Conservation (phyloP, 2,888 invertebrate genomes). For the Coelopa pilipes region DNA sequence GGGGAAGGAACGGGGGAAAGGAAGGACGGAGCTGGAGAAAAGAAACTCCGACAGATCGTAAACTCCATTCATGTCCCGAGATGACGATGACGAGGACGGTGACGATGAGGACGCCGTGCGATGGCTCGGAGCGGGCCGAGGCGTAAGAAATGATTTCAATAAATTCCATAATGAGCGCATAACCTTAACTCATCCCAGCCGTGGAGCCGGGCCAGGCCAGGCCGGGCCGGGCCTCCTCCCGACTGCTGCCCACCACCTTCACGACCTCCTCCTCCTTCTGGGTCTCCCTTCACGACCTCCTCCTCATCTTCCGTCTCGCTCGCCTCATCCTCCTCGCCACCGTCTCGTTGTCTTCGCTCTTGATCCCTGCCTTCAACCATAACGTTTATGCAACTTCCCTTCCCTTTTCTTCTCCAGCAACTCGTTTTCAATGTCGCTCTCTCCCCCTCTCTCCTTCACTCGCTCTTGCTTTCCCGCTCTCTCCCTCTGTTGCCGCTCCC, state of each 20-base stretch:
- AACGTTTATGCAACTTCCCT: slow-evolving; percentile 10
- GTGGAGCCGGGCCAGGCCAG: background rate
- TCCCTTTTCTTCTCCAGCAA: background rate
- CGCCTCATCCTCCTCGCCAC: background rate
- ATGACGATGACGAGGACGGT: background rate
- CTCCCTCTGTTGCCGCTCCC: background rate
- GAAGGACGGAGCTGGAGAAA: background rate
- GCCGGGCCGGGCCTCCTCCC: no score
- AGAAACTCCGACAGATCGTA: no score
- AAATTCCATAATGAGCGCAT: slow-evolving; percentile 46
- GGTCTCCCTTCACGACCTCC: no score
- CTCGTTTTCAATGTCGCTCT: background rate
- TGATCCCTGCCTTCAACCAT: slow-evolving; percentile 3
- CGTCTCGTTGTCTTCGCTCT: background rate
- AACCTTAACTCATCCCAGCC: slow-evolving; percentile 42
- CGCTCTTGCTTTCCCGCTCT: background rate
- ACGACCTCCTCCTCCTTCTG: no score
- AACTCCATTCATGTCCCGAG: no score
- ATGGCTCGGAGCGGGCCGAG: slow-evolving; percentile 22
- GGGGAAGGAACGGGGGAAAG: background rate
- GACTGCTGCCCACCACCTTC: no score
- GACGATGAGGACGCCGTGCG: background rate
- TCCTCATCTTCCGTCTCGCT: no score
- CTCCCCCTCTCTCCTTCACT: background rate
- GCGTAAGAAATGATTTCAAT: slow-evolving; percentile 46